Base-by-base conservation (phyloP, 2,113 vertebrate species). In the Rutilus rutilus region DNA sequence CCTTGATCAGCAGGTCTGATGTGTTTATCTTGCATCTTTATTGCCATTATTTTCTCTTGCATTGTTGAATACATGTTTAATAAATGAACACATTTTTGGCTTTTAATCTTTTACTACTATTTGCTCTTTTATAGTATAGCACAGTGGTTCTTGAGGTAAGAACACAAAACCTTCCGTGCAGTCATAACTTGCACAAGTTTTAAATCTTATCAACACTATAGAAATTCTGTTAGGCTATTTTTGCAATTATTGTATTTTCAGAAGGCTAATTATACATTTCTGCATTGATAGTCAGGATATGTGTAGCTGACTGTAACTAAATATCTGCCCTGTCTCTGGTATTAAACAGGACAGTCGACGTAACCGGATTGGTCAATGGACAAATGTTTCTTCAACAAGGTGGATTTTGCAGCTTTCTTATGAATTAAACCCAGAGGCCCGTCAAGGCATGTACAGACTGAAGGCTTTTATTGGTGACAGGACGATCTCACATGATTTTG, bases 321-420 rank as follows among this genome's bases (percentile, higher is more conserved):
- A 45, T 47, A 36, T 67, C 64, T 67, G 39, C 3, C 30, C 23
- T 76, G 73, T 84, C 54, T 74, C 4, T 83, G 33, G 30, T 50
- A 52, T 21, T 73, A 75, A 59, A 87, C 69, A 95, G 94, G 93
- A 94, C 88, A 3, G 39, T 33, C 2, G 54, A 1, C 0, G 0
- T 0, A 93, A 92, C 88, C 87, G 89, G 30, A 93, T 95, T 74
- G 92, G 89, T 77, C 93, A 95, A 86, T 95, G 94, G 94, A 74
- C 91, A 5, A 93, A 90, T 3, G 6, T 85, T 81, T 91, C 90
- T 7, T 89, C 92, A 1, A 6, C 67, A 3, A 14, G 78, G 4
- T 90, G 83, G 85, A 92, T 95, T 78, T 19, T 94, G 87, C 92
- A 94, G 89, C 91, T 88, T 47, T 93, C 90, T 7, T 86, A 93